phyloP scores from a whole-genome alignment of 2,797 vertebrate genomes.

The Tapirus indicus region DNA sequence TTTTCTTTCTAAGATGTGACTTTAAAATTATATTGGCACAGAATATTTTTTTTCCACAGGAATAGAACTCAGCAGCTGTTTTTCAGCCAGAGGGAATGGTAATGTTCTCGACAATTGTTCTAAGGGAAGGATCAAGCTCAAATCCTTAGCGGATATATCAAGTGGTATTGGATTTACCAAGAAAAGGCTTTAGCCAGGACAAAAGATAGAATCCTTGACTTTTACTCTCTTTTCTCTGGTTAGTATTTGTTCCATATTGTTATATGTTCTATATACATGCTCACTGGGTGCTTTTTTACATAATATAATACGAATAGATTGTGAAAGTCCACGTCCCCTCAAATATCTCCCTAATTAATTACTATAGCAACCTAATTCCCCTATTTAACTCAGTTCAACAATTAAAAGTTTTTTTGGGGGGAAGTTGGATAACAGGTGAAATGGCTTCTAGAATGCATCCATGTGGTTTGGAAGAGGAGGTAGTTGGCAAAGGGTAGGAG shows the following conservation, averaged over 20 bases:
- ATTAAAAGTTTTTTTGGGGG: not conserved
- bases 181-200: not conserved
- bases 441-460: not conserved
- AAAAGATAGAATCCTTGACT: not conserved
- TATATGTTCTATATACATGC: not conserved
- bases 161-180: not conserved
- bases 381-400: not conserved
- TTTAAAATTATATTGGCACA: conserved; percentile 9
- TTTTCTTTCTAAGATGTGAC: conserved; percentile 36
- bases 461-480: not conserved
- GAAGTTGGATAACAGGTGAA: not conserved
- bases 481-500: not conserved
- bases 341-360: conserved; percentile 1
- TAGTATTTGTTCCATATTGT: not conserved
- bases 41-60: not conserved
- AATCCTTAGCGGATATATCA: conserved; percentile 2
- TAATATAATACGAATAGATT: not conserved
- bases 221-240: not conserved
- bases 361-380: not conserved
- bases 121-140: conserved; percentile 24
- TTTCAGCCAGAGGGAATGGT: not conserved
- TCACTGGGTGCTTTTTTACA: not conserved
- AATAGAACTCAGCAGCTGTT: not conserved
- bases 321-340: not conserved
- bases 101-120: not conserved